phyloP scores from a whole-genome alignment of 2,888 invertebrate species.

The Drosophila anomalata region DNA sequence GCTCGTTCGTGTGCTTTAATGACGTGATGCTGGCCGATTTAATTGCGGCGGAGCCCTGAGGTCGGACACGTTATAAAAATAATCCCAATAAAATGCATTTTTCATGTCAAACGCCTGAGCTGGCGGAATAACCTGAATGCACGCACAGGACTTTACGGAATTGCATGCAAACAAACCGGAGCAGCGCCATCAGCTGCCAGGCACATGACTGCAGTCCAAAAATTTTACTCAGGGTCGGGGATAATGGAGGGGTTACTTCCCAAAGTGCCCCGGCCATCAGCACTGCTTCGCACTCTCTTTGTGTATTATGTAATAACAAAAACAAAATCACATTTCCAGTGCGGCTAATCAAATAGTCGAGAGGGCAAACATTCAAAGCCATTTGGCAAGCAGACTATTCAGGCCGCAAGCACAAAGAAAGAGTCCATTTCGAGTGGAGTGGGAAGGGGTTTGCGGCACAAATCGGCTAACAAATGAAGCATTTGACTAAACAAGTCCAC shows the following conservation, averaged over 20 bases:
- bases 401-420: constrained; percentile 20
- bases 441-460: constrained; percentile 16
- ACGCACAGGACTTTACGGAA: constrained; percentile 79
- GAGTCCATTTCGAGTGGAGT: constrained; percentile 20
- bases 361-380: constrained; percentile 39
- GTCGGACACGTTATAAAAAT: constrained; percentile 70
- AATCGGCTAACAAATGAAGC: constrained; percentile 61
- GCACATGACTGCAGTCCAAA: constrained; percentile 47
- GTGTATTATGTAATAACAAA: constrained; percentile 63
- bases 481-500: constrained; percentile 66
- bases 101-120: constrained; percentile 81
- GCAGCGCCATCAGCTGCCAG: constrained; percentile 16
- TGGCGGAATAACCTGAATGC: constrained; percentile 78
- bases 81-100: constrained; percentile 81
- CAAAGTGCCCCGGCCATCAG: neutral
- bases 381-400: constrained; percentile 25
- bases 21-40: constrained; percentile 38
- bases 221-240: constrained; percentile 1
- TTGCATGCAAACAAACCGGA: constrained; percentile 76
- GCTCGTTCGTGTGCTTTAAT: constrained; percentile 40
- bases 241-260: neutral
- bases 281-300: constrained; percentile 27
- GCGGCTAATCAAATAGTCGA: constrained; percentile 57
- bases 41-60: constrained; percentile 44
- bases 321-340: constrained; percentile 54